phyloP scores from a whole-genome alignment of 2,888 invertebrate species.

The Xestia rhomboidea region DNA sequence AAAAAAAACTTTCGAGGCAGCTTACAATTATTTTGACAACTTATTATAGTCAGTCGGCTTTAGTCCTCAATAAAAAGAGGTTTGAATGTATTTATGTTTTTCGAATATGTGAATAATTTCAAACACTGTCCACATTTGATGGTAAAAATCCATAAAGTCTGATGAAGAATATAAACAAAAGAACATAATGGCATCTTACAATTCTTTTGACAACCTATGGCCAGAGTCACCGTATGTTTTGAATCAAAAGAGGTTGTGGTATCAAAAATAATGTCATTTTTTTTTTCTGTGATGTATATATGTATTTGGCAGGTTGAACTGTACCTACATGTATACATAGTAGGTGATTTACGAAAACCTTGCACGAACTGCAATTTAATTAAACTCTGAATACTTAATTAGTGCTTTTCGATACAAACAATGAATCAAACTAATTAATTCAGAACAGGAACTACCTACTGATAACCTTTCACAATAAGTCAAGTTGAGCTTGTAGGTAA shows the following conservation, averaged over 20 bases:
- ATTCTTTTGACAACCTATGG: not conserved
- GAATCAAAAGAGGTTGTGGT: not conserved
- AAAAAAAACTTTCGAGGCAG: not conserved
- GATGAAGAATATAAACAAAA: not conserved
- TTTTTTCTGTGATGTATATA: too few relatives aligned
- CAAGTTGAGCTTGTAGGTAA: constrained; percentile 57
- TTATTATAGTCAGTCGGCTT: too few relatives aligned
- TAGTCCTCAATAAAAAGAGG: not conserved
- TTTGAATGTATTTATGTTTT: not conserved
- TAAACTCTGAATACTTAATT: constrained; percentile 43
- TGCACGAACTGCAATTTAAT: constrained; percentile 25
- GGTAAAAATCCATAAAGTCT: not conserved
- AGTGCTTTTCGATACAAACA: constrained; percentile 50
- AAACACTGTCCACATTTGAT: not conserved
- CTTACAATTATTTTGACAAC: too few relatives aligned
- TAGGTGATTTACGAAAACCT: constrained; percentile 12
- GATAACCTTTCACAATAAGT: constrained; percentile 62
- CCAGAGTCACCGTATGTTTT: not conserved
- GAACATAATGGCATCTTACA: not conserved
- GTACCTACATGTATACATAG: not conserved
- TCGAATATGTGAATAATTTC: not conserved
- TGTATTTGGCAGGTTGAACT: not conserved
- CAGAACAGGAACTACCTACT: constrained; percentile 47
- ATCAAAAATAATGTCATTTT: not conserved
- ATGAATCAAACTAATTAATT: constrained; percentile 58